Conservation (phyloP, 1,140 invertebrate genomes). For the Zaprionus capensis region DNA sequence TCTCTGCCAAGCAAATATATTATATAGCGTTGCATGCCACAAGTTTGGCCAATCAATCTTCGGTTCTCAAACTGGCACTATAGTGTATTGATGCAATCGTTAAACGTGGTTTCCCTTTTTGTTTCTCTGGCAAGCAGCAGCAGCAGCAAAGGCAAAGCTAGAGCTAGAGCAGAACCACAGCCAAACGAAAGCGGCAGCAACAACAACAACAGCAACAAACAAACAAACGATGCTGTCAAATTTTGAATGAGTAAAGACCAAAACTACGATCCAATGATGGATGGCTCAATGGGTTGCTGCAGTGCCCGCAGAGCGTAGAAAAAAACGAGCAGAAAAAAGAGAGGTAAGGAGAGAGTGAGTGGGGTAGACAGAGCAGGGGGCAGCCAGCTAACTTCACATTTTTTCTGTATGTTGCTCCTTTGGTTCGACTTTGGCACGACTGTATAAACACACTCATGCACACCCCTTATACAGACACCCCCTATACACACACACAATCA, state of each 20-base stretch:
- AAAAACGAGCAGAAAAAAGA: slow-evolving; percentile 2
- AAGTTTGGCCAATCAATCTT: slow-evolving; percentile 9
- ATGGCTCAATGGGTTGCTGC: slow-evolving; percentile 64
- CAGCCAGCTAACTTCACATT: slow-evolving; percentile 43
- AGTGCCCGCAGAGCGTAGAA: slow-evolving; percentile 21
- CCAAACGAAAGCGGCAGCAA: slow-evolving; percentile 20
- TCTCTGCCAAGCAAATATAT: not conserved
- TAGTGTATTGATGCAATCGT: slow-evolving; percentile 13
- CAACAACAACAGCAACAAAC: slow-evolving; percentile 45
- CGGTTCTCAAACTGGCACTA: not conserved
- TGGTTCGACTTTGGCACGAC: slow-evolving; percentile 30
- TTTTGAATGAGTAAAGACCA: slow-evolving; percentile 83
- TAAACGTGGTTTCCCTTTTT: slow-evolving; percentile 20
- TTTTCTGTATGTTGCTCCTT: slow-evolving; percentile 15
- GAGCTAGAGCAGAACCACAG: slow-evolving; percentile 18
- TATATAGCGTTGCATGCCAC: not conserved
- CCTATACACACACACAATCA: not conserved
- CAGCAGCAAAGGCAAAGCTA: slow-evolving; percentile 20
- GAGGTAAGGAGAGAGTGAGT: slow-evolving; percentile 13
- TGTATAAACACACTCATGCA: slow-evolving; percentile 34
- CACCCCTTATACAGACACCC: not conserved
- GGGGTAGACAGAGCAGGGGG: not conserved
- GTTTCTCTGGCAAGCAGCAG: slow-evolving; percentile 24
- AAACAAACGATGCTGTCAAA: slow-evolving; percentile 82
- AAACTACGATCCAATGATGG: slow-evolving; percentile 76